Percentiles rank a stretch among this genome's conserved stretches.
Evolutionary conservation across 53 echinoderm and acorn worm genomes (phyloP).

Genomic region (Holothuria scabra): DNA sequence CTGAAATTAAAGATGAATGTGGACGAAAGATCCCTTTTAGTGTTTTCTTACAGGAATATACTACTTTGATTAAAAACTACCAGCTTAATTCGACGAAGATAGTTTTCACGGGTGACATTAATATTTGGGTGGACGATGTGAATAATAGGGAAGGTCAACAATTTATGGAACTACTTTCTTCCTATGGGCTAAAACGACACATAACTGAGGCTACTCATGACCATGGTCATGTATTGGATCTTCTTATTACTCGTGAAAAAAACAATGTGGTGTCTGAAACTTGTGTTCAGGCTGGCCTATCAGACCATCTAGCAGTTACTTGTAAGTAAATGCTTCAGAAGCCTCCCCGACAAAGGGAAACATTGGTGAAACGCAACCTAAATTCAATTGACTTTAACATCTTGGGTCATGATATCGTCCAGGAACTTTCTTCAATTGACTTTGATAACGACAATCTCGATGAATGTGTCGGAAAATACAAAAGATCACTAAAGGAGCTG

Average conservation of each 20-base stretch:
- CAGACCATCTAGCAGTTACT: not conserved
- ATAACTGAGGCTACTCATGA: not conserved
- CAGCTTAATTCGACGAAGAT: no score
- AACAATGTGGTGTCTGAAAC: not conserved
- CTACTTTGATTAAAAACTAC: no score
- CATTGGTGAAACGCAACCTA: not conserved
- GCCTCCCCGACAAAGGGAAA: not conserved
- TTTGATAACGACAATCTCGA: not conserved
- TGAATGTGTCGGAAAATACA: not conserved
- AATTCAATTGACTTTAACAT: not conserved
- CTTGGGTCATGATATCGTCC: no score
- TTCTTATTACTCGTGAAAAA: no score
- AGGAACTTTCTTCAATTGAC: no score
- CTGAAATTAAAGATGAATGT: no score
- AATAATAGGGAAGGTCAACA: not conserved
- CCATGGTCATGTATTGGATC: not conserved
- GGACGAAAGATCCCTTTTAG: no score
- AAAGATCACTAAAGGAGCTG: not conserved
- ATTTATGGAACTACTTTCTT: not conserved
- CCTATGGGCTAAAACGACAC: not conserved
- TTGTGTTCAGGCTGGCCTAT: not conserved
- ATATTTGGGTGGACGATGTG: no score
- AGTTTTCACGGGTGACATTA: not conserved
- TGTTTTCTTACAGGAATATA: no score
- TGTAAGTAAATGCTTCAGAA: not conserved